These are phyloP conservation scores for Hipparchia sbordonii DNA, from an alignment of 2,888 invertebrate species.

Conservation along the genomic window DNA sequence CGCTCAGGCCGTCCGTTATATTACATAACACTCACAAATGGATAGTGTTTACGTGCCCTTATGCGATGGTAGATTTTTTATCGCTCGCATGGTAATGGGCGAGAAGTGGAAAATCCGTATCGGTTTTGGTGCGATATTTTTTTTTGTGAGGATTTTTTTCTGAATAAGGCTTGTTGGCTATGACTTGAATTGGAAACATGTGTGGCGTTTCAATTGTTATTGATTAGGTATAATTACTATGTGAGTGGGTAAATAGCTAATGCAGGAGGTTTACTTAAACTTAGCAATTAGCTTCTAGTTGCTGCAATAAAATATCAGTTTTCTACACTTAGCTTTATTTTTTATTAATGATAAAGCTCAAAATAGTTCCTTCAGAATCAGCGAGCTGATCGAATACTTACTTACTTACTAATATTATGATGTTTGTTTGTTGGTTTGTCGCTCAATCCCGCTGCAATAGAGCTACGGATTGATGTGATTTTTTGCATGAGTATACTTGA, in stretches of 20 bases:
- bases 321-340: too few species aligned
- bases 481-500: too few species aligned
- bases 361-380: too few species aligned
- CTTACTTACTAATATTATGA: too few species aligned
- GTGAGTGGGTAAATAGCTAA: not conserved
- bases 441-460: too few species aligned
- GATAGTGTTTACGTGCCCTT: slow-evolving; percentile 50
- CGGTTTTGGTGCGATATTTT: slow-evolving; percentile 23
- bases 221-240: not conserved
- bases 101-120: slow-evolving; percentile 34
- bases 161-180: slow-evolving; percentile 16
- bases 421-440: too few species aligned
- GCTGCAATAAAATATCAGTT: too few species aligned
- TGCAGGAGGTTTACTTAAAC: not conserved
- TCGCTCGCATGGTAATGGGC: slow-evolving; percentile 43
- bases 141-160: slow-evolving; percentile 13
- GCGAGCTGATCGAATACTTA: too few species aligned
- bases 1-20: slow-evolving; percentile 45
- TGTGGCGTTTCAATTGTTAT: slow-evolving; percentile 17
- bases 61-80: slow-evolving; percentile 46
- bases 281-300: too few species aligned
- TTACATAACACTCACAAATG: slow-evolving; percentile 57
- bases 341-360: too few species aligned
- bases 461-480: too few species aligned
- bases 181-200: slow-evolving; percentile 4